Conservation (phyloP, 2,888 invertebrate genomes). For the Amphipyra berbera region DNA sequence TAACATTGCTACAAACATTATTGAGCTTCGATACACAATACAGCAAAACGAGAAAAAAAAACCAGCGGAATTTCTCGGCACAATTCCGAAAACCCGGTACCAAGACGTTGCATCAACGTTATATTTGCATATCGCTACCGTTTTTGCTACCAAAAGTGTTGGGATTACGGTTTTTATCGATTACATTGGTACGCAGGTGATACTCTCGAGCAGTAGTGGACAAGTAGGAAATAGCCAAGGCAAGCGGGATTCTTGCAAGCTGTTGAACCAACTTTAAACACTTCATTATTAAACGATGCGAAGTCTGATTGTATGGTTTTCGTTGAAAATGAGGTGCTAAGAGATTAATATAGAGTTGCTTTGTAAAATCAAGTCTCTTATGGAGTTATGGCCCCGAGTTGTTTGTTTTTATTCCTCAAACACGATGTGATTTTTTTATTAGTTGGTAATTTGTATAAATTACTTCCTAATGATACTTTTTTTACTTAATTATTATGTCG, state of each 20-base stretch:
- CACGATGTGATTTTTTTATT: no score
- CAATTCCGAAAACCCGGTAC: constrained; percentile 56
- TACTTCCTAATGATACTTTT: no score
- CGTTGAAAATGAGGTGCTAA: constrained; percentile 48
- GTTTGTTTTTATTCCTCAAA: no score
- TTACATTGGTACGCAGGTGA: constrained; percentile 56
- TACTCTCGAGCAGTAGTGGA: constrained; percentile 58
- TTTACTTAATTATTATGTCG: no score
- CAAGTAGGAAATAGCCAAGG: constrained; percentile 88
- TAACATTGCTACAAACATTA: constrained; percentile 38
- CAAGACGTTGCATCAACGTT: constrained; percentile 22
- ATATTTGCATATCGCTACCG: constrained; percentile 41
- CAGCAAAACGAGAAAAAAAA: constrained; percentile 41
- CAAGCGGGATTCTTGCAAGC: constrained; percentile 81
- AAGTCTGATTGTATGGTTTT: constrained; percentile 42
- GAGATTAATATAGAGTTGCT: constrained; percentile 24
- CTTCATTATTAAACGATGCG: constrained; percentile 64
- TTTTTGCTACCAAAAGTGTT: constrained; percentile 28
- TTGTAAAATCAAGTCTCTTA: not conserved
- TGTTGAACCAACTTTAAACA: constrained; percentile 72
- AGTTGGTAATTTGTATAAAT: no score
- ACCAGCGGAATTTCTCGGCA: constrained; percentile 49
- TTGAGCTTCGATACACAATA: constrained; percentile 38
- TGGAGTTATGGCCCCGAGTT: no score
- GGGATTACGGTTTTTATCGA: constrained; percentile 31